Conservation (phyloP, 2,113 vertebrate genomes). For the Taurulus bubalis region DNA sequence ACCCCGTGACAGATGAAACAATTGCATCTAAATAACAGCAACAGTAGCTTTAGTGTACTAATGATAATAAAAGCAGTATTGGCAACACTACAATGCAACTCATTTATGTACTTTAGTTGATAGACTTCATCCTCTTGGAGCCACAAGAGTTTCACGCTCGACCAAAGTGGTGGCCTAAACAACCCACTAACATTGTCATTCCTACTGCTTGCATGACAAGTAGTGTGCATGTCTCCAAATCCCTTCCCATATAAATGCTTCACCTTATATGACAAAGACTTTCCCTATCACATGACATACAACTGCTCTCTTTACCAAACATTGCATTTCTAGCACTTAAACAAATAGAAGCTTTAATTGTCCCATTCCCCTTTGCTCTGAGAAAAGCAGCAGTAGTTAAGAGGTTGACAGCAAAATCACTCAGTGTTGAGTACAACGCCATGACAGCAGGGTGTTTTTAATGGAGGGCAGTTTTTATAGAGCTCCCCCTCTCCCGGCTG, state of each 20-base stretch:
- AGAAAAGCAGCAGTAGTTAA: slow-evolving; percentile 29
- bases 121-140: background rate
- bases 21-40: too few species aligned
- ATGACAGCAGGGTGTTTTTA: slow-evolving; percentile 62
- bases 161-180: too few species aligned
- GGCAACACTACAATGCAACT: too few species aligned
- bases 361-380: slow-evolving; percentile 25
- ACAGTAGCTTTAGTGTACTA: too few species aligned
- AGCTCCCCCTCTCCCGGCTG: slow-evolving; percentile 44
- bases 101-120: background rate
- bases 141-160: too few species aligned
- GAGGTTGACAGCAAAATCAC: slow-evolving; percentile 23
- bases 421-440: slow-evolving; percentile 42
- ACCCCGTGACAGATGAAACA: too few species aligned
- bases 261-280: slow-evolving; percentile 14
- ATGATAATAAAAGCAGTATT: too few species aligned
- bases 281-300: slow-evolving; percentile 4
- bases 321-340: slow-evolving; percentile 2
- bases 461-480: slow-evolving; percentile 60
- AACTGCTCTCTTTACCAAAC: slow-evolving; percentile 1
- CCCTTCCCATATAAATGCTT: slow-evolving; percentile 15
- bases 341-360: slow-evolving; percentile 40
- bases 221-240: slow-evolving; percentile 1
- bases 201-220: background rate
- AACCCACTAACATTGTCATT: background rate